Evolutionary conservation across 2,797 vertebrate species (phyloP), one percentile per base, ranked within the genome.

Genomic region (Amniataba percoides): DNA sequence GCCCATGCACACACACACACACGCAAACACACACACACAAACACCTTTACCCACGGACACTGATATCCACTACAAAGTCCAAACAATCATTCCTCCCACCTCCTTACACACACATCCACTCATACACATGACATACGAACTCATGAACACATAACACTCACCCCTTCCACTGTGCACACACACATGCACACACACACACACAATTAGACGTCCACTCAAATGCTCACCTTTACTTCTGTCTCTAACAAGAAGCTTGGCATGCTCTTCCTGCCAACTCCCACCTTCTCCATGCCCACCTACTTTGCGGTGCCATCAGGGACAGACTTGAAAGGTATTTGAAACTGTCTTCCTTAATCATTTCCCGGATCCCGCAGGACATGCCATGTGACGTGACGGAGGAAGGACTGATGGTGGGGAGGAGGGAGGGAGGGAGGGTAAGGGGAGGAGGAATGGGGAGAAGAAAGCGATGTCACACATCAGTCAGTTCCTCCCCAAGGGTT

Each of bases 291-390:
- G 83, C 87, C 92, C 90, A 92, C 93, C 91, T 93, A 91, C 87
- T 92, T 90, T 86, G 75, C 62, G 12, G 52, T 80, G 91, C 85
- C 93, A 91, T 92, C 84, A 80, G 93, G 94, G 93, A 95, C 84
- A 87, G 68, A 86, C 88, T 89, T 87, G 88, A 95, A 94, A 94
- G 93, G 94, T 94, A 95, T 94, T 95, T 94, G 93, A 94, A 95
- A 93, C 88, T 93, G 91, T 94, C 93, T 90, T 92, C 88, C 90
- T 93, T 95, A 94, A 94, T 94, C 91, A 95, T 93, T 93, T 92
- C 82, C 88, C 77, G 85, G 87, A 82, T 94, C 93, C 91, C 93
- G 51, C 64, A 93, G 91, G 94, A 93, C 78, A 66, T 43, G 4
- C 74, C 34, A 63, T 49, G 81, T 90, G 88, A 89, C 83, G 83